Conservation (phyloP, 2,797 vertebrate genomes). For the Sebastes nivosus region DNA sequence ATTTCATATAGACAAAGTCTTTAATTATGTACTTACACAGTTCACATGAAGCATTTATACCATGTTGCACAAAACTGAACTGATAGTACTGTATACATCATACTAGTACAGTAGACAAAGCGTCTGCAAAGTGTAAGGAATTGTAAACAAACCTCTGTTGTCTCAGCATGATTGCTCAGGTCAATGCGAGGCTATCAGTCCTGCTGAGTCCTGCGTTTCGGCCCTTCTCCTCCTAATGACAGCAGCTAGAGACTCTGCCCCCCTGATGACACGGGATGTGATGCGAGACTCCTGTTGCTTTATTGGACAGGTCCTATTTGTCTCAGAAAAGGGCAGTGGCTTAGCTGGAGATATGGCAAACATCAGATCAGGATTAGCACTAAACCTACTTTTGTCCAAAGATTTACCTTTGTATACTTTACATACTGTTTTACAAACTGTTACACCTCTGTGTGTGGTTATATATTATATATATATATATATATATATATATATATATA, state of each 20-base stretch:
- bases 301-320: constrained; percentile 70
- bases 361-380: constrained; percentile 56
- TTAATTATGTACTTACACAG: constrained; percentile 40
- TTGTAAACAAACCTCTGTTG: constrained; percentile 25
- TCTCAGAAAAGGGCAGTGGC: constrained; percentile 72
- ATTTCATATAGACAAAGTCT: constrained; percentile 47
- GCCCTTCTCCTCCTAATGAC: constrained; percentile 72
- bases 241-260: constrained; percentile 59
- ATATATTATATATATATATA: too few species aligned
- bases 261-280: constrained; percentile 58
- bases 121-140: constrained; percentile 6
- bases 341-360: constrained; percentile 41
- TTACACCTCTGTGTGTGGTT: too few species aligned
- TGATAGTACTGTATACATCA: neutral
- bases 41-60: constrained; percentile 10
- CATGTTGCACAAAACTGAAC: neutral
- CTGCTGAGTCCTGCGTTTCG: constrained; percentile 45
- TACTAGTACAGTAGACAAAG: neutral
- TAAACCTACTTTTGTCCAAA: neutral
- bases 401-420: neutral
- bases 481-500: too few species aligned
- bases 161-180: constrained; percentile 41
- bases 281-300: constrained; percentile 65
- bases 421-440: too few species aligned
- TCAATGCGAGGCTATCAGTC: constrained; percentile 58